These are phyloP conservation scores for Bos indicus DNA, from an alignment of 2,113 vertebrate genomes.

Conservation along the genomic window DNA sequence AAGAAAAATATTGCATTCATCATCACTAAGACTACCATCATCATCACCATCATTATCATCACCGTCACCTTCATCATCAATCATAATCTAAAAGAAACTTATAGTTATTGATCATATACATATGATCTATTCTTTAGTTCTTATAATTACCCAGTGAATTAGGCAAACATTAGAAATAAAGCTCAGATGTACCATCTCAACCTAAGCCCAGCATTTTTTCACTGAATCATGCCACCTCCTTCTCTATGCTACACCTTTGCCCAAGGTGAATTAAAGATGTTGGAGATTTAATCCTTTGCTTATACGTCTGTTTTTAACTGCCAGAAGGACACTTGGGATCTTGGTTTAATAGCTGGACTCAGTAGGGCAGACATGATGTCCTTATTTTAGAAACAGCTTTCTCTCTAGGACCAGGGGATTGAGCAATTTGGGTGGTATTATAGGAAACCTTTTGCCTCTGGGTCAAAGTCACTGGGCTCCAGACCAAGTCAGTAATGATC, in stretches of 20 bases:
- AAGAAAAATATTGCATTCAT: neutral
- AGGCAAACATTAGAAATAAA: neutral
- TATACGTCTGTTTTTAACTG: neutral
- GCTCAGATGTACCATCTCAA: neutral
- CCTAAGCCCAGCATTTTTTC: neutral
- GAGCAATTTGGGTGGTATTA: neutral
- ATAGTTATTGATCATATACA: neutral
- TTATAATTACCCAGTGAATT: neutral
- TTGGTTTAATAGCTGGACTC: neutral
- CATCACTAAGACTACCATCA: neutral
- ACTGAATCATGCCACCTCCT: neutral
- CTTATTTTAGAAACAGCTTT: conserved; percentile 1
- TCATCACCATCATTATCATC: too few species aligned
- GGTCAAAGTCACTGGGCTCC: conserved; percentile 38
- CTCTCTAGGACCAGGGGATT: neutral
- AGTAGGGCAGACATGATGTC: neutral
- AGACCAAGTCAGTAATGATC: conserved; percentile 50
- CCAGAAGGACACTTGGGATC: neutral
- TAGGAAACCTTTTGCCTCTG: conserved; percentile 36
- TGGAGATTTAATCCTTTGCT: neutral
- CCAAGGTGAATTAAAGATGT: neutral
- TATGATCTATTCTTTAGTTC: neutral
- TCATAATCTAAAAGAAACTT: neutral
- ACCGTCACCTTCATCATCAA: neutral
- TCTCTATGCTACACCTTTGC: neutral